phyloP scores from a whole-genome alignment of 2,888 invertebrate genomes.

The Platynereis dumerilii region DNA sequence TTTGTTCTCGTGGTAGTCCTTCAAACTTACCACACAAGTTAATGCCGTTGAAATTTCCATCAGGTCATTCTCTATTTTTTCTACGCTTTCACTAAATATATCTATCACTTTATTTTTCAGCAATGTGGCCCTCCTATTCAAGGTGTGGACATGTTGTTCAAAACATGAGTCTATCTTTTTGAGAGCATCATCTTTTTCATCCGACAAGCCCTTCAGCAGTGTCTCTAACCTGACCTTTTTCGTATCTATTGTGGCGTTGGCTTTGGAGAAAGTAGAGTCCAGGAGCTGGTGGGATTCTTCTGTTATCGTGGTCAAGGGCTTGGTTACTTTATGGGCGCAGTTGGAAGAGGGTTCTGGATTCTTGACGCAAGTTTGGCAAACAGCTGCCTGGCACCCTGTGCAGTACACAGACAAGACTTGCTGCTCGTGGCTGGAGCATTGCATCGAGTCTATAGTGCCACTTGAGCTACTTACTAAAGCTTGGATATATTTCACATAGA shows the following conservation, averaged over 20 bases:
- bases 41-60: slow-evolving; percentile 41
- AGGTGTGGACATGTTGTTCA: slow-evolving; percentile 38
- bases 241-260: slow-evolving; percentile 37
- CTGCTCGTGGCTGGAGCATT: slow-evolving; percentile 30
- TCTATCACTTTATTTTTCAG: slow-evolving; percentile 43
- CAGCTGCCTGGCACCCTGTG: slow-evolving; percentile 19
- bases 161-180: slow-evolving; percentile 39
- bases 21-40: slow-evolving; percentile 40
- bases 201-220: slow-evolving; percentile 33
- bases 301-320: slow-evolving; percentile 32
- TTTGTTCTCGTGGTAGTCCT: slow-evolving; percentile 40
- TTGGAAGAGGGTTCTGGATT: slow-evolving; percentile 10
- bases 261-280: slow-evolving; percentile 33
- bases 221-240: slow-evolving; percentile 39
- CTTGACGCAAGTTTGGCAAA: slow-evolving; percentile 31
- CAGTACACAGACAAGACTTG: slow-evolving; percentile 24
- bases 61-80: slow-evolving; percentile 35
- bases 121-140: slow-evolving; percentile 38
- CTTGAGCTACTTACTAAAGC: slow-evolving; percentile 35
- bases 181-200: slow-evolving; percentile 40
- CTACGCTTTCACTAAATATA: slow-evolving; percentile 38
- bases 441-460: slow-evolving; percentile 8
- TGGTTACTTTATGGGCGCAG: slow-evolving; percentile 26
- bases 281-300: slow-evolving; percentile 38
- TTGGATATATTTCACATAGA: slow-evolving; percentile 44